Evolutionary conservation across 2,888 invertebrate species (phyloP).

Genomic region (Harmothoe impar): DNA sequence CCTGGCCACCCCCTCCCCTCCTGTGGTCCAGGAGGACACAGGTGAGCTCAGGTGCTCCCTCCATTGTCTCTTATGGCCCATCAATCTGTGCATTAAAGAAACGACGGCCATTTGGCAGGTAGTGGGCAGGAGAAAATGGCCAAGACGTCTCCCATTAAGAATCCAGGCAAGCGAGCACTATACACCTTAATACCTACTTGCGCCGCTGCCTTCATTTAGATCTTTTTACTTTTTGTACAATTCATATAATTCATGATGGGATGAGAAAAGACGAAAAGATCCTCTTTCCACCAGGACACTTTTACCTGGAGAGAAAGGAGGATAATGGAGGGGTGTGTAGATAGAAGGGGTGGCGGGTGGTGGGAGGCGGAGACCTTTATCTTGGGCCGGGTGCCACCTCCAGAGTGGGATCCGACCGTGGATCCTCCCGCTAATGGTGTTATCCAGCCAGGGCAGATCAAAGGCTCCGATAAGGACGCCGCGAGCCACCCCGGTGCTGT

Average conservation of each 20-base stretch:
- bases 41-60: slow-evolving; percentile 18
- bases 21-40: not conserved
- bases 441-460: slow-evolving; percentile 26
- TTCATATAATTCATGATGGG: too few relatives aligned
- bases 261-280: too few relatives aligned
- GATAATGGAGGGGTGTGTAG: too few relatives aligned
- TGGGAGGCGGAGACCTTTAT: not conserved
- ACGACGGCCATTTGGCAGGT: not conserved
- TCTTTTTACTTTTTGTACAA: too few relatives aligned
- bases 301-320: too few relatives aligned
- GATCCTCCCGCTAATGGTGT: slow-evolving; percentile 30
- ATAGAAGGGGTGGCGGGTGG: not conserved
- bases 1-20: not conserved
- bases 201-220: not conserved
- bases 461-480: slow-evolving; percentile 23
- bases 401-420: not conserved
- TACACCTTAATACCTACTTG: not conserved
- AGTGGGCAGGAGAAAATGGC: not conserved
- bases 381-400: not conserved
- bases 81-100: slow-evolving; percentile 36
- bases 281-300: too few relatives aligned
- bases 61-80: not conserved
- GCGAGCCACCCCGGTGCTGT: slow-evolving; percentile 20
- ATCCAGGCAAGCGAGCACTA: not conserved
- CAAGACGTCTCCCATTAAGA: not conserved